phyloP scores from a whole-genome alignment of 2,113 vertebrate species.

The Anhinga rufa region DNA sequence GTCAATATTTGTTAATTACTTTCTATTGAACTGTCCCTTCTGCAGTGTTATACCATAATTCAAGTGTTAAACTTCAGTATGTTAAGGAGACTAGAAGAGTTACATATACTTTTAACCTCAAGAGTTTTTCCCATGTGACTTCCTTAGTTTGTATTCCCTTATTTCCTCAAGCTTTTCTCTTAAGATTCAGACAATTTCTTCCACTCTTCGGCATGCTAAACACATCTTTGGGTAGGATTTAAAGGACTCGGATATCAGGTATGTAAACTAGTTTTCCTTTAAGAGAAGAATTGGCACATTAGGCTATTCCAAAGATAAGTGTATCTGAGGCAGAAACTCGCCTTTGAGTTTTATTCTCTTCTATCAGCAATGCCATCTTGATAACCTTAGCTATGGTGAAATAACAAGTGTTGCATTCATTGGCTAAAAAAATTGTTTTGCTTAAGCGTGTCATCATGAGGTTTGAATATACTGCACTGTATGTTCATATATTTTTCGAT shows the following conservation, averaged over 20 bases:
- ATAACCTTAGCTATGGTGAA: background rate
- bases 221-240: background rate
- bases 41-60: background rate
- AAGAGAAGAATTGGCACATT: background rate
- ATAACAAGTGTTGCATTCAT: background rate
- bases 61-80: background rate
- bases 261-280: background rate
- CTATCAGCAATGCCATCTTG: background rate
- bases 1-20: background rate
- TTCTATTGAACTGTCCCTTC: background rate
- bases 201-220: background rate
- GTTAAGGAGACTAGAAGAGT: background rate
- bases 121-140: background rate
- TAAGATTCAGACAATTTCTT: background rate
- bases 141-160: slow-evolving; percentile 8
- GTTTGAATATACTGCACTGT: background rate
- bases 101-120: background rate
- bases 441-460: background rate
- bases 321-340: background rate
- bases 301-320: background rate
- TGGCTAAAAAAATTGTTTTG: background rate
- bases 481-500: background rate
- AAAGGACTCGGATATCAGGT: slow-evolving; percentile 3
- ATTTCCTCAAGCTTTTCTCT: slow-evolving; percentile 2
- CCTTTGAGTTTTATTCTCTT: background rate